A percentile compares a stretch with the other conserved stretches of the same genome.
Evolutionary conservation across 2,113 vertebrate species (phyloP).

Genomic region (Epinephelus cyanopodus): DNA sequence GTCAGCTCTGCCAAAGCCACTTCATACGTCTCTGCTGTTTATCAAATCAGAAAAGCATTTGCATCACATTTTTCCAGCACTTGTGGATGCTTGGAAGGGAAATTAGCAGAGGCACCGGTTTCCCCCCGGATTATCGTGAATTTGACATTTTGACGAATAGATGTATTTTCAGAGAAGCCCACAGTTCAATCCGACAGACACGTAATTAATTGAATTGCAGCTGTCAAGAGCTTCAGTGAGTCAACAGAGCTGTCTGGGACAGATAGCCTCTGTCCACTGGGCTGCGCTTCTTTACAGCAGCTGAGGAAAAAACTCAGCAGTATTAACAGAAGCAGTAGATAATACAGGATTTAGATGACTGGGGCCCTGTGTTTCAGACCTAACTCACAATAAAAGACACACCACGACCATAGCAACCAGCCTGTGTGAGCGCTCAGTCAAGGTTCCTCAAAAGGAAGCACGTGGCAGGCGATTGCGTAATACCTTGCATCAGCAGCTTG

Average conservation of each 20-base stretch:
- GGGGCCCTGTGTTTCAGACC: background rate
- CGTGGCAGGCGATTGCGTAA: conserved; percentile 18
- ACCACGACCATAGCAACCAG: conserved; percentile 16
- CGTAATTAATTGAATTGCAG: conserved; percentile 60
- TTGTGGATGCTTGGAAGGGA: conserved; percentile 33
- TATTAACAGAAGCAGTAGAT: conserved; percentile 47
- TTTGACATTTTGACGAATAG: conserved; percentile 67
- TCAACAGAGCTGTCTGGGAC: conserved; percentile 55
- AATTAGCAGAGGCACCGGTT: conserved; percentile 25
- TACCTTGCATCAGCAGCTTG: conserved; percentile 11
- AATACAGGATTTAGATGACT: conserved; percentile 40
- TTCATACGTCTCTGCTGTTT: conserved; percentile 53
- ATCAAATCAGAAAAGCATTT: conserved; percentile 68
- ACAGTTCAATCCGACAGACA: conserved; percentile 46
- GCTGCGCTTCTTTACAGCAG: conserved; percentile 6
- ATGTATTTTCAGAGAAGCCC: conserved; percentile 40
- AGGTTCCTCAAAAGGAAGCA: conserved; percentile 41
- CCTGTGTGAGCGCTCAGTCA: conserved; percentile 30
- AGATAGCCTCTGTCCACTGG: conserved; percentile 43
- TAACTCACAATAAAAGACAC: background rate
- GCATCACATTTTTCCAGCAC: conserved; percentile 55
- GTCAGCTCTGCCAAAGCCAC: conserved; percentile 54
- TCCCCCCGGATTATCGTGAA: conserved; percentile 15
- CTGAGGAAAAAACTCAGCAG: conserved; percentile 17
- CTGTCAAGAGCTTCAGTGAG: conserved; percentile 52